Evolutionary conservation across 2,797 vertebrate genomes (phyloP).

Genomic region (Cygnus olor): DNA sequence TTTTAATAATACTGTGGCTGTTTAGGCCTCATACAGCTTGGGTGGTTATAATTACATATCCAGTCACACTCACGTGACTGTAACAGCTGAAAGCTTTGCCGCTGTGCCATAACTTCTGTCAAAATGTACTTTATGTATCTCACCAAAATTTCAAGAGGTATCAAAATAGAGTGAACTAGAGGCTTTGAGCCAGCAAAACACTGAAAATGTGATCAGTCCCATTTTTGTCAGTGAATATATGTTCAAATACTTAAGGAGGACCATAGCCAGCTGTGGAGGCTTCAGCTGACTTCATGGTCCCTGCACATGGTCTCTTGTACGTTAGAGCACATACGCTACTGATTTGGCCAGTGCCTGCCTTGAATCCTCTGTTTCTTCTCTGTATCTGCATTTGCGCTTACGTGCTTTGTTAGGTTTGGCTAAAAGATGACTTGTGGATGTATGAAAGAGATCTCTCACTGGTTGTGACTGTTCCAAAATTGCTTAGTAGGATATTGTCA

Average conservation of each 20-base stretch:
- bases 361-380: neutral
- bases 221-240: neutral
- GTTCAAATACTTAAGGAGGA: neutral
- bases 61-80: neutral
- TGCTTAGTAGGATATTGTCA: neutral
- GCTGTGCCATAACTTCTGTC: neutral
- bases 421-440: neutral
- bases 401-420: neutral
- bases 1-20: neutral
- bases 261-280: neutral
- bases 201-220: neutral
- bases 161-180: neutral
- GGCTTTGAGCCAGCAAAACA: neutral
- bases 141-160: neutral
- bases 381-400: neutral
- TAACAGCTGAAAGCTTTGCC: neutral
- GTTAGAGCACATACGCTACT: rapidly evolving
- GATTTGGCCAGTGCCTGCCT: neutral
- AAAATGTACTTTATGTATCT: neutral
- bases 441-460: neutral
- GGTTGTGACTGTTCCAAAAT: neutral
- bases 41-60: neutral
- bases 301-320: neutral
- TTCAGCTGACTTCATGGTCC: neutral
- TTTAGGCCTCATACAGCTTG: neutral